Base-by-base conservation (phyloP, 2,113 vertebrate species). In the Cyanoderma ruficeps region DNA sequence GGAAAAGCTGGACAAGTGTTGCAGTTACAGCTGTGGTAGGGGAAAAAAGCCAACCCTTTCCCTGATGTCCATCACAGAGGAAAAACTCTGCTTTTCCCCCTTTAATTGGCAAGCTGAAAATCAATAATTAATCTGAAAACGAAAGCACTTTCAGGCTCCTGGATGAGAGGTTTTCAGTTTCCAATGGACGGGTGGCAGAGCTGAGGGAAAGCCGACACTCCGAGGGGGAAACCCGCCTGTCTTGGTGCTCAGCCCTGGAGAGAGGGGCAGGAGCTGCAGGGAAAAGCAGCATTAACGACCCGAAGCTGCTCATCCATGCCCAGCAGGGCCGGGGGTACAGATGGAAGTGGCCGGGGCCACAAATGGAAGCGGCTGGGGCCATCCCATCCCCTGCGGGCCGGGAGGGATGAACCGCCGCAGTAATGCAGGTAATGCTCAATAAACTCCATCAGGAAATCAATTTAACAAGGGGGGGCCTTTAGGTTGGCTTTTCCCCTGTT, bases 381-480 rank as follows among this genome's bases (percentile, higher is more conserved):
- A 56, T 21, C 71, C 46, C 77, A 2, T 22, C 44, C 53, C 1
- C 72, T 5, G 7, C 84, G 39, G 90, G 70, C 83, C 74, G 72
- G 60, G 11, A 27, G 37, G 53, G 76, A 14, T 56, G 28, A 47
- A 47, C 46, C 1, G 1, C 61, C 7, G 28, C 78, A 25, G 75
- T 47, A 22, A 47, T 4, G 2, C 77, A 47, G 83, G 63, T 50
- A 69, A 3, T 0, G 1, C 74, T 94, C 81, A 9, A 52, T n/a
- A 35, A 91, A 59, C 18, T 64, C 76, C 80, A 49, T 14, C 82
- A 72, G 87, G 87, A 96, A 96, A 96, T 83, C 94, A 63, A 50
- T n/a, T n/a, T n/a, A n/a, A n/a, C n/a, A n/a, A 56, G 16, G 65
- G 23, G 65, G 13, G 55, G 56, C 35, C 33, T 76, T 39, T 24